Percentiles rank a stretch among this genome's conserved stretches.
Conservation (phyloP, 2,797 vertebrate genomes). For the Oreonectes daqikongensis region DNA sequence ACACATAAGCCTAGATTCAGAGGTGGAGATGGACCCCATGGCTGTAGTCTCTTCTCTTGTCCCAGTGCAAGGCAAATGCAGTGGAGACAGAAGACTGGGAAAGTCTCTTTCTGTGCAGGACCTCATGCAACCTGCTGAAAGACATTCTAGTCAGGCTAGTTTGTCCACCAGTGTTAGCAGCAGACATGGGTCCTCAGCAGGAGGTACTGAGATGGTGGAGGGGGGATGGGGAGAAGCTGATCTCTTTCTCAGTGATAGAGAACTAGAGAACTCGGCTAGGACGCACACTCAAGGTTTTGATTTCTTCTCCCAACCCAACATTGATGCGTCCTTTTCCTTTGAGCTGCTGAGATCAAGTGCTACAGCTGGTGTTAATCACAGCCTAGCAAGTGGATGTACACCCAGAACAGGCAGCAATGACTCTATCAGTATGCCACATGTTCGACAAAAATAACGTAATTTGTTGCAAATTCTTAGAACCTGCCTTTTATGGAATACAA, state of each 20-base stretch:
- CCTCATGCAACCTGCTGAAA: constrained; percentile 83
- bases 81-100: constrained; percentile 79
- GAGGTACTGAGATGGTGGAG: constrained; percentile 62
- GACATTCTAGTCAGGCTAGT: constrained; percentile 71
- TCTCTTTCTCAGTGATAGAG: constrained; percentile 94
- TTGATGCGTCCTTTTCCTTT: constrained; percentile 79
- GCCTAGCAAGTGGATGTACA: constrained; percentile 66
- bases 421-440: constrained; percentile 85
- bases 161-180: constrained; percentile 73
- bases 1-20: constrained; percentile 81
- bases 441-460: constrained; percentile 93
- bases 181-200: constrained; percentile 73
- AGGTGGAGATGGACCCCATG: constrained; percentile 79
- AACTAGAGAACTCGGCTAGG: constrained; percentile 73
- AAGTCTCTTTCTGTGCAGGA: constrained; percentile 94
- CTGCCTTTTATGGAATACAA: constrained; percentile 25
- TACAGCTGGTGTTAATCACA: constrained; percentile 78
- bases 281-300: constrained; percentile 78
- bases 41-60: constrained; percentile 65
- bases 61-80: constrained; percentile 65
- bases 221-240: constrained; percentile 91
- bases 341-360: constrained; percentile 88
- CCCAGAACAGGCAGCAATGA: constrained; percentile 78
- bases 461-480: constrained; percentile 24
- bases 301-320: constrained; percentile 76